Evolutionary conservation across 2,113 vertebrate species (phyloP), one percentile per base, ranked within the genome.

Genomic region (Podarcis cretensis): DNA sequence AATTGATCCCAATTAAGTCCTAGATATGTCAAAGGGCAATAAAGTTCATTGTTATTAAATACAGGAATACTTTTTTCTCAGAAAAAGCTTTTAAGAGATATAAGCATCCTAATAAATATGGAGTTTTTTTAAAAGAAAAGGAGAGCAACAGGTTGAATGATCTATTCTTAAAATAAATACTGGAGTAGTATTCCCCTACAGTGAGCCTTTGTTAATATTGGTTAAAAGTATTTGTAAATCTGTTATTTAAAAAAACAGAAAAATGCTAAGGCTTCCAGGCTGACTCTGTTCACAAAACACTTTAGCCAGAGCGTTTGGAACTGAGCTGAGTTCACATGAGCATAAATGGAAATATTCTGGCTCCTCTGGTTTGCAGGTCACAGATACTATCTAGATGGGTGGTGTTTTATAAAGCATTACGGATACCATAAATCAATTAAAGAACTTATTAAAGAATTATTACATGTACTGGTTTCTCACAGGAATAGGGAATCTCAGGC

Each of bases 51-150:
- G 81, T 25, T 90, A 20, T 48, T 89, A 86, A 90, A 92, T 18
- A 91, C 83, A 89, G 83, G 16, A 20, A 57, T 86, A n/a, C 40
- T 90, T 91, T 90, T 54, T 92, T 1, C 1, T n/a, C 59, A 63
- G 80, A 40, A 65, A 65, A 7, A 88, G 25, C 7, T 89, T 92
- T 95, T 81, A 86, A 77, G 88, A 88, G 13, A 8, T 25, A 69
- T 87, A 92, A 93, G 91, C 88, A 89, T 87, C 63, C 81, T 78
- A 66, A 37, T 35, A 77, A 78, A 68, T 68, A 25, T 84, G 43
- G 25, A 83, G 54, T 1, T 9, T 57, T 63, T 77, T 59, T 78
- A 21, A 35, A 35, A 25, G 54, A 13, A 32, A 73, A 48, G 20
- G 4, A 66, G 66, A 69, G 37, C 30, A 20, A 3, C 68, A 68